Base-by-base conservation (phyloP, 2,888 invertebrate species). In the Pinctada fucata region DNA sequence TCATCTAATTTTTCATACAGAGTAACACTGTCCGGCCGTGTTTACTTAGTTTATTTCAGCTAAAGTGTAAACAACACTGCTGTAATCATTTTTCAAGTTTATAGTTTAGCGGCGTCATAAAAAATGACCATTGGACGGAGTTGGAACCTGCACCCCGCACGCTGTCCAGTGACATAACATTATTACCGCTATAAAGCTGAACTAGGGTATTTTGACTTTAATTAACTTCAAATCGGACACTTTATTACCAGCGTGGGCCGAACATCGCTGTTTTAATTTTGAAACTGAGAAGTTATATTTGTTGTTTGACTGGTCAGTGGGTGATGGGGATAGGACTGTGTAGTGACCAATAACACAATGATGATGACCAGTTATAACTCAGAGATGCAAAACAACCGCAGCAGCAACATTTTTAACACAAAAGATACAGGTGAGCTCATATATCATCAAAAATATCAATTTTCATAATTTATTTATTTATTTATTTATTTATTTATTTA, bases 21-120 rank as follows among this genome's bases (percentile, higher is more conserved):
- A 47, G 65, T 13, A 58, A 58, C 74, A 74, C 66, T 74, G 31
- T 65, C 31, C 31, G 49, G 65, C 16, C 48, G 49, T 74, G 66
- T 74, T 74, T 74, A 74, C 74, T 65, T 16, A 74, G 74, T 74
- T 74, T 74, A 74, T 74, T 74, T 74, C 74, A 66, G 74, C 74
- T 63, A 3, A 66, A 50, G 74, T 74, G 74, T 74, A 74, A 74
- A 74, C 74, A 74, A 10, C 51, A 6, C 45, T 74, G 74, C n/a
- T 51, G 66, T 74, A 74, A 74, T 65, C 48, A 63, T 74, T 74
- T 58, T 66, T 74, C 66, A 65, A 74, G 74, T 74, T 74, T 74
- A 74, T 74, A 49, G 65, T 64, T 50, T 31, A 10, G 31, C 66
- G 58, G n/a, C 50, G 74, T 45, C 74, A 74, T 74, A 74, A 74